phyloP scores from a whole-genome alignment of 1,140 invertebrate genomes.

The Metopolophium dirhodum region DNA sequence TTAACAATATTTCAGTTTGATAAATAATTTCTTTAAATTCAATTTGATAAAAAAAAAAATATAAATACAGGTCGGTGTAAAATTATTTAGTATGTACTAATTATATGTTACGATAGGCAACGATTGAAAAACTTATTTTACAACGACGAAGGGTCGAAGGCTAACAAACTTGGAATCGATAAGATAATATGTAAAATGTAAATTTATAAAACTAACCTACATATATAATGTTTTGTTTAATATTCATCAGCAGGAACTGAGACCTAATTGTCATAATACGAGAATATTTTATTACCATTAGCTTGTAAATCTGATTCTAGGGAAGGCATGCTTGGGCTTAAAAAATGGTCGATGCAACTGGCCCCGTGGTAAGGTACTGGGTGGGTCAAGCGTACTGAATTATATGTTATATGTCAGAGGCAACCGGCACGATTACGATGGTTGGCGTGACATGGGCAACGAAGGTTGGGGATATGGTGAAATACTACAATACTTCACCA shows the following conservation, averaged over 20 bases:
- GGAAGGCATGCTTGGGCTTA: slow-evolving; percentile 61
- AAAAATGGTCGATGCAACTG: slow-evolving; percentile 79
- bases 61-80: background rate
- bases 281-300: background rate
- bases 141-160: background rate
- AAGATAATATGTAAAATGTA: background rate
- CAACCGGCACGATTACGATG: slow-evolving; percentile 83
- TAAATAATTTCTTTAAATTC: background rate
- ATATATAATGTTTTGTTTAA: background rate
- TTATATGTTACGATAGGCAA: background rate
- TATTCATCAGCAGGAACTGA: background rate
- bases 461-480: slow-evolving; percentile 88
- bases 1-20: background rate
- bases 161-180: background rate
- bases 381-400: slow-evolving; percentile 90
- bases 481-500: slow-evolving; percentile 86
- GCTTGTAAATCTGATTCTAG: slow-evolving; percentile 51
- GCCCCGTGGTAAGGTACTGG: slow-evolving; percentile 84
- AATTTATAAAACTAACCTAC: background rate
- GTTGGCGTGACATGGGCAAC: slow-evolving; percentile 85
- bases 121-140: background rate
- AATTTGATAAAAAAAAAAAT: background rate
- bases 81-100: background rate
- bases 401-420: slow-evolving; percentile 95
- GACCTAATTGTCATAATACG: background rate